Evolutionary conservation across 2,888 invertebrate species (phyloP).

Genomic region (Cyaniris semiargus): DNA sequence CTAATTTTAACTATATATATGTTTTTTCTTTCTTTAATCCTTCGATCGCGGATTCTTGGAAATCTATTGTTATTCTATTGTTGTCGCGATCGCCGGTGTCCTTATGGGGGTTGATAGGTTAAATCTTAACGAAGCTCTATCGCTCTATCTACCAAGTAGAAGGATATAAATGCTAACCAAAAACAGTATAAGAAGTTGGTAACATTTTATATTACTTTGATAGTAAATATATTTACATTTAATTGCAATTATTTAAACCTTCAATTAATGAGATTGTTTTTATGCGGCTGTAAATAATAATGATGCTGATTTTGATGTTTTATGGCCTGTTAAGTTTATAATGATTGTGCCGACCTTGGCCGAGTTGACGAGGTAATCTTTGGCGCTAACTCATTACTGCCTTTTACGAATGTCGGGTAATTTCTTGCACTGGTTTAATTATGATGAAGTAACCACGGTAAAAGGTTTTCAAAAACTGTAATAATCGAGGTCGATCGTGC

Average conservation of each 20-base stretch:
- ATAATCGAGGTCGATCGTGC: no score
- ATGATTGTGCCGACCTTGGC: not conserved
- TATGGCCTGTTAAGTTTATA: not conserved
- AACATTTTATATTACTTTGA: not conserved
- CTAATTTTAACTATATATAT: no score
- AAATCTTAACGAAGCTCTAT: no score
- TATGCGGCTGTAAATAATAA: not conserved
- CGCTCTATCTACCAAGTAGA: no score
- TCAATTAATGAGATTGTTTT: not conserved
- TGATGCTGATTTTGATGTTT: conserved; percentile 7
- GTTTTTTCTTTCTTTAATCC: no score
- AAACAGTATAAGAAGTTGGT: no score
- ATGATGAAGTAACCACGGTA: not conserved
- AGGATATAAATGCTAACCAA: no score
- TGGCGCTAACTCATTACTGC: not conserved
- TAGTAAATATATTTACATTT: not conserved
- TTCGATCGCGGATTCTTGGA: no score
- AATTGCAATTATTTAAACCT: conserved; percentile 4
- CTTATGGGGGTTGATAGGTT: no score
- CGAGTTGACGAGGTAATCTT: conserved; percentile 6
- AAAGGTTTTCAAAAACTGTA: no score
- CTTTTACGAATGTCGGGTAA: conserved; percentile 4
- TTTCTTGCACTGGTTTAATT: not conserved
- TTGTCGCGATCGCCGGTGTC: no score
- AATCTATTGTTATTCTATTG: no score